Evolutionary conservation across 2,888 invertebrate genomes (phyloP), one percentile per base, ranked within the genome.

Genomic region (Cistogaster globosa): DNA sequence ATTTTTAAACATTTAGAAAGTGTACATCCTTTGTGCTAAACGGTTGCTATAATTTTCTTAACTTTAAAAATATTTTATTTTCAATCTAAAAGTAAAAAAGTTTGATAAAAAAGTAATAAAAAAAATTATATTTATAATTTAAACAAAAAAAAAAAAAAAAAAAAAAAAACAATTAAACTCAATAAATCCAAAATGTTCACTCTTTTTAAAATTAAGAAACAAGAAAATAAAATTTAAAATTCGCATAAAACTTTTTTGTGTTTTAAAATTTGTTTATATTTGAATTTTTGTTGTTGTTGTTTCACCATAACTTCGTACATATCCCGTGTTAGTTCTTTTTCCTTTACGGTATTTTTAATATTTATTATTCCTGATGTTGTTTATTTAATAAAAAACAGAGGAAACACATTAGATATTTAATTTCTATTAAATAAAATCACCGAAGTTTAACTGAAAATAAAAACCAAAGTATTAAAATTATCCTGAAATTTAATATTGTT

Each of bases 21-120:
- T 90, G 90, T 91, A 89, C 88, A 90, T 90, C 91, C 91, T 91
- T 91, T 89, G 90, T 87, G 86, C 87, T 84, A 86, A 86, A 76
- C 86, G 88, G 87, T 87, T 86, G 87, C 80, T 86, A 74, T 88
- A 86, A 71, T 87, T 83, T 87, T 83, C 76, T 81, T 72, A 55
- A 62, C 51, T 68, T 26, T 22, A 76, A 22, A 62, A 55, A 80
- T 57, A 38, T 42, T 18, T n/a, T 51, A 9, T 53, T 14, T 45
- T 60, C 48, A 42, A 12, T 20, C n/a, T 12, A 62, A 62, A 26
- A 26, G 9, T 51, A 63, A 63, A 11, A 48, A 51, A 22, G n/a
- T 16, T 16, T 51, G 9, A 53, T 0, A 53, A 11, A n/a, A 18
- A 53, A 18, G 7, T 14, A 53, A 53, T 53, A 53, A 20, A 20